These are phyloP conservation scores for Eueides isabella DNA, from an alignment of 1,140 invertebrate genomes.

Conservation along the genomic window DNA sequence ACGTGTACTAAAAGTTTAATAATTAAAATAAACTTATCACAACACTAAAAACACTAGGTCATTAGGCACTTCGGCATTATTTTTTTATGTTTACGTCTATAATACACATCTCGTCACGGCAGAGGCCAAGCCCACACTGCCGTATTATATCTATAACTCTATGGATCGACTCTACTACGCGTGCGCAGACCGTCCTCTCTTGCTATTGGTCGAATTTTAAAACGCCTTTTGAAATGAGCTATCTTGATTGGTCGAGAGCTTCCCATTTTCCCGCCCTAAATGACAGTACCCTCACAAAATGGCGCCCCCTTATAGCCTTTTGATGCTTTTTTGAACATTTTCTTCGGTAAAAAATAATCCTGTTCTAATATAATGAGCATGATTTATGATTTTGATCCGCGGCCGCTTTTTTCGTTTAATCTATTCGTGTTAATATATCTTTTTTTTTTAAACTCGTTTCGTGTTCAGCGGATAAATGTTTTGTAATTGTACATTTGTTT, in stretches of 20 bases:
- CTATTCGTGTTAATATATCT: conserved; percentile 71
- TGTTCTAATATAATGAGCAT: conserved; percentile 81
- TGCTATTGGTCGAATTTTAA: conserved; percentile 59
- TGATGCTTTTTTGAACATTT: conserved; percentile 81
- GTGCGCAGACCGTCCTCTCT: conserved; percentile 60
- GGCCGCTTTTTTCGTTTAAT: conserved; percentile 68
- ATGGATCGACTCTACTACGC: conserved; percentile 79
- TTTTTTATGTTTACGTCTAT: conserved; percentile 52
- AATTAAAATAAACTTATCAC: conserved; percentile 30
- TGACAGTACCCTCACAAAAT: conserved; percentile 73
- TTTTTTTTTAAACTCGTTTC: conserved; percentile 63
- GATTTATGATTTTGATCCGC: conserved; percentile 79
- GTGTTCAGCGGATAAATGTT: conserved; percentile 40
- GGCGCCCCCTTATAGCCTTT: conserved; percentile 78
- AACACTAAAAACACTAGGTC: conserved; percentile 60
- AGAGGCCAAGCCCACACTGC: conserved; percentile 76
- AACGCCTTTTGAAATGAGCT: conserved; percentile 68
- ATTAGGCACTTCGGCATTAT: conserved; percentile 73
- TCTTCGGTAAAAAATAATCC: conserved; percentile 81
- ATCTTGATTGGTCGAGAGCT: conserved; percentile 56
- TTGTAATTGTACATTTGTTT: conserved; percentile 45
- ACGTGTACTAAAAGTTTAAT: neutral
- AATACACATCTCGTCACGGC: conserved; percentile 62
- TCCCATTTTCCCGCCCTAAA: conserved; percentile 73
- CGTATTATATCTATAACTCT: conserved; percentile 78